Base-by-base conservation (phyloP, 2,888 invertebrate species). In the Lysandra coridon region DNA sequence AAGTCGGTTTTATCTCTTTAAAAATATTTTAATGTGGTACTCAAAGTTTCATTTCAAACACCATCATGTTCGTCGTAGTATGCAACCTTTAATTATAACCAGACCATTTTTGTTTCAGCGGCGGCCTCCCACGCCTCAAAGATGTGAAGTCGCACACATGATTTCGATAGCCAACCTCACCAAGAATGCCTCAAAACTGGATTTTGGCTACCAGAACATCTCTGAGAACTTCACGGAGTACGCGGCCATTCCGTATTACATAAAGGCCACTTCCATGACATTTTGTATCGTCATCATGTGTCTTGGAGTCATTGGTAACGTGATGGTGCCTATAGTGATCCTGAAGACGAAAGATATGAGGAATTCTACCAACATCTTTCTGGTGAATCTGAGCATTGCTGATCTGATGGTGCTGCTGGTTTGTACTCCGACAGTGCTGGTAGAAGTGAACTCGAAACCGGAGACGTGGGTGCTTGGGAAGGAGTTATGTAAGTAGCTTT, bases 401-500 rank as follows among this genome's bases (percentile, higher is more conserved):
- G 99, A 99, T 92, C 94, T 99, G 85, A 96, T 98, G 95, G 98
- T 99, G 84, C 93, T 99, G 83, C 92, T 98, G 82, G 97, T 99
- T 82, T 99, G 98, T 89, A 98, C 98, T 82, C 99, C 99, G 7
- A 98, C 98, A 0, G 98, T 98, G 57, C 95, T 99, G 64, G 98
- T 99, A n/a, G 99, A 99, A 90, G 97, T 99, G 78, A 98, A 98
- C 90, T 97, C 98, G 12, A 96, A 96, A 84, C 98, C 98, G 17
- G 98, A 98, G 90, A 97, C 98, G 1, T 99, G 99, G 99, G 96
- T 98, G 83, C 96, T 99, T 79, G 99, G 99, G 74, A 97, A 97
- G 87, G 97, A 97, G 88, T 96, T 99, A 96, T 99, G 99, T 99
- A 95, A 98, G 99, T 23, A 23, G 23, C 23, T 23, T 23, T 23